Base-by-base conservation (phyloP, 53 echinoderm and acorn worm species). In the Apostichopus leukothele region DNA sequence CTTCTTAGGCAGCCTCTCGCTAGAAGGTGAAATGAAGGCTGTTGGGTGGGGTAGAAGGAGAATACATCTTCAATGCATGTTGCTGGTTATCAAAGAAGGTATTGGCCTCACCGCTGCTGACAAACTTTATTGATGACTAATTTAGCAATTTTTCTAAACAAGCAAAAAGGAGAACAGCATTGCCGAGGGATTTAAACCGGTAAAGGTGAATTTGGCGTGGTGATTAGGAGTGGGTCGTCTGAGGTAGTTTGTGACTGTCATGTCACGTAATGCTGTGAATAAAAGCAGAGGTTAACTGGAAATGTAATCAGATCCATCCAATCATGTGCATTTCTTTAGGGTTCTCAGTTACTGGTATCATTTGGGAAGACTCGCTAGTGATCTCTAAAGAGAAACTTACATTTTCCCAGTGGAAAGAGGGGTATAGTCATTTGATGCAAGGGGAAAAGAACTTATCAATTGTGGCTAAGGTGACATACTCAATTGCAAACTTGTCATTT, bases 111-210 rank as follows among this genome's bases (percentile, higher is more conserved):
- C 16, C n/a, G 18, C 22, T 54, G 23, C 81, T 52, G 14, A 19
- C 21, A 55, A 25, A 59, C 54, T 81, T 81, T 81, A n/a, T 20
- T 53, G 81, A 59, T 81, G 81, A 81, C 81, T 81, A 81, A 81
- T 81, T 79, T 81, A 81, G 55, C 23, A 55, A 54, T 55, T 55
- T 76, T 81, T 11, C 23, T 59, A n/a, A 81, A 59, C 21, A 81
- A 71, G 71, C 20, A 54, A 55, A 52, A 21, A 13, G 79, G 59
- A 53, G 23, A 16, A 53, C 21, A 52, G 81, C 55, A 81, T 81
- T 59, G 52, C 11, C 19, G 55, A 81, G 81, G 81, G 81, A 81
- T 81, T 81, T 11, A 18, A 16, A 26, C 13, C 55, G 12, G 59
- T 21, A 71, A 71, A 71, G 71, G 71, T 71, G 18, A 71, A 71